Evolutionary conservation across 2,113 vertebrate species (phyloP), one percentile per base, ranked within the genome.

Genomic region (Chamaetylas fuelleborni): DNA sequence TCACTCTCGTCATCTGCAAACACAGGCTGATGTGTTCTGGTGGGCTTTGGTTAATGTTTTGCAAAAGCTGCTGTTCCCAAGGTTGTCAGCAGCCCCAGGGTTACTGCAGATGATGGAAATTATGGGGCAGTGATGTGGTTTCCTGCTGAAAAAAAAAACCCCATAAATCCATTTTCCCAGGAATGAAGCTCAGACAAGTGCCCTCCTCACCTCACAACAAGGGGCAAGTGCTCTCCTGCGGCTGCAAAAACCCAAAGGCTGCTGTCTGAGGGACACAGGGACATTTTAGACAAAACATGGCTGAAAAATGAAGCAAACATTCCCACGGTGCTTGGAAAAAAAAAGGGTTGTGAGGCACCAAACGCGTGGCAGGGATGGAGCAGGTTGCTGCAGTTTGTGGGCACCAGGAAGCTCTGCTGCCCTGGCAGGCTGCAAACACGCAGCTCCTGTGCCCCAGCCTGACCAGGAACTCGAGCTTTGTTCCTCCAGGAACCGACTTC

Each of bases 21-120:
- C 5, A 90, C 24, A 15, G 33, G 7, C 57, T 19, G 26, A 17
- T 42, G 66, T 26, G 14, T 5, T 58, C 2, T 4, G 86, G 70
- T 16, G 86, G 79, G 57, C 76, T 76, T 38, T 24, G 54, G 96
- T 95, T 93, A 93, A 92, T 92, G 31, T 65, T 95, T 82, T 15
- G 45, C 58, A 47, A 23, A 36, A 58, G 0, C 19, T 19, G 0
- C 73, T 1, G 19, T 16, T 79, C 17, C 51, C 56, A 19, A 25
- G 70, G 78, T 2, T 45, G 69, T 9, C 1, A 18, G 47, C 5
- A 33, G 79, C 47, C 34, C 8, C 64, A 17, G 56, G 2, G 3
- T 19, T 5, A 1, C 36, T 10, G 34, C 5, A 18, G 0, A 0
- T 0, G 7, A 33, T 2, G 48, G 29, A 26, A 62, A 24, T 0